Conservation (phyloP, 2,888 invertebrate species). For the Lydus trimaculatus region DNA sequence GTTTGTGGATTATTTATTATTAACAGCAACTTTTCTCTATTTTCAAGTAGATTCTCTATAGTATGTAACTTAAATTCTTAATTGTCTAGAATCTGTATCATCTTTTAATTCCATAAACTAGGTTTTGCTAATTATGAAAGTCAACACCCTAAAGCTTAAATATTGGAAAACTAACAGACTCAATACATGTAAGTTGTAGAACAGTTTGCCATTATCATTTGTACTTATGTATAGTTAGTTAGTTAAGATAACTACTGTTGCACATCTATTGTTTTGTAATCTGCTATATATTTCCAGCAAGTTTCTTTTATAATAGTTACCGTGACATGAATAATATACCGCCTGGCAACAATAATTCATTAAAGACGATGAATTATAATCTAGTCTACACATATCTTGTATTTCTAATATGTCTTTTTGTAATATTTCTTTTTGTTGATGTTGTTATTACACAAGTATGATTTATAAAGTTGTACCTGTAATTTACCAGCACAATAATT, state of each 20-base stretch:
- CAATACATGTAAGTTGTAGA: neutral
- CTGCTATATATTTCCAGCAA: neutral
- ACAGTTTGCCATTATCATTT: neutral
- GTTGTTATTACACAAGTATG: neutral
- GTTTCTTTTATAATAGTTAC: conserved; percentile 7
- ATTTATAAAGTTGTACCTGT: neutral
- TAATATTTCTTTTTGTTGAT: neutral
- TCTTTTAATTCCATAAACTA: too few relatives aligned
- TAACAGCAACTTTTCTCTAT: too few relatives aligned
- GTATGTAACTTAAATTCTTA: too few relatives aligned
- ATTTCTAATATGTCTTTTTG: neutral
- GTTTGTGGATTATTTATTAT: too few relatives aligned
- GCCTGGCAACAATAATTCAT: neutral
- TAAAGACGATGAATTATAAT: conserved; percentile 6
- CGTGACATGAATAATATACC: neutral
- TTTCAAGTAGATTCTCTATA: too few relatives aligned
- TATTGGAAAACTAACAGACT: neutral
- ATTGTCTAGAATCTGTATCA: too few relatives aligned
- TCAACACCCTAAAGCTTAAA: neutral
- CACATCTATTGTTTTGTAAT: conserved; percentile 5
- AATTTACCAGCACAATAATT: neutral
- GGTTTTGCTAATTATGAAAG: neutral
- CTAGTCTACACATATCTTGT: neutral
- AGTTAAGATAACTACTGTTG: neutral
- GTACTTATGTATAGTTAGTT: neutral